Percentiles rank a stretch among this genome's conserved stretches.
Evolutionary conservation across 1,140 invertebrate species (phyloP).

Genomic region (Trachelipus rathkii): DNA sequence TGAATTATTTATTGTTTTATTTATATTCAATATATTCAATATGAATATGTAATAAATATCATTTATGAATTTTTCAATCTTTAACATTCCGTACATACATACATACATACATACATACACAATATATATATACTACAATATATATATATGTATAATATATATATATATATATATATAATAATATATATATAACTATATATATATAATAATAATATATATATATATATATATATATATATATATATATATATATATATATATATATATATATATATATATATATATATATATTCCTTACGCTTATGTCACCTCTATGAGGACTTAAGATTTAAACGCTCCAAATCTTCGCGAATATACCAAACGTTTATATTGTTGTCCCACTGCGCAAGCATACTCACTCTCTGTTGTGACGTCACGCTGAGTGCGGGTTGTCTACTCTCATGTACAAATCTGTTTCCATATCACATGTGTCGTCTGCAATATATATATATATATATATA

Average conservation of each 20-base stretch:
- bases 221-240: constrained; percentile 24
- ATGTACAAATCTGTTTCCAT: constrained; percentile 34
- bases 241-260: constrained; percentile 37
- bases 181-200: constrained; percentile 20
- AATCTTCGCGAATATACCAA: too few relatives aligned
- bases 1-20: too few relatives aligned
- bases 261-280: constrained; percentile 24
- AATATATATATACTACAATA: too few relatives aligned
- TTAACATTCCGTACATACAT: too few relatives aligned
- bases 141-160: constrained; percentile 10
- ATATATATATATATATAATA: constrained; percentile 33
- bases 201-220: constrained; percentile 30
- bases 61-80: too few relatives aligned
- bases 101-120: too few relatives aligned
- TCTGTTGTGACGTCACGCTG: constrained; percentile 37
- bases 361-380: too few relatives aligned
- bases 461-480: constrained; percentile 38
- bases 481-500: too few relatives aligned
- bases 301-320: too few relatives aligned
- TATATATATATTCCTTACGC: constrained; percentile 51
- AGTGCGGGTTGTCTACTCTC: constrained; percentile 39
- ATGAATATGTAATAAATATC: too few relatives aligned
- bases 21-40: too few relatives aligned
- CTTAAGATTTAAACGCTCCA: too few relatives aligned
- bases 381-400: constrained; percentile 48